These are phyloP conservation scores for Xyrauchen texanus DNA, from an alignment of 2,113 vertebrate genomes.

Conservation along the genomic window DNA sequence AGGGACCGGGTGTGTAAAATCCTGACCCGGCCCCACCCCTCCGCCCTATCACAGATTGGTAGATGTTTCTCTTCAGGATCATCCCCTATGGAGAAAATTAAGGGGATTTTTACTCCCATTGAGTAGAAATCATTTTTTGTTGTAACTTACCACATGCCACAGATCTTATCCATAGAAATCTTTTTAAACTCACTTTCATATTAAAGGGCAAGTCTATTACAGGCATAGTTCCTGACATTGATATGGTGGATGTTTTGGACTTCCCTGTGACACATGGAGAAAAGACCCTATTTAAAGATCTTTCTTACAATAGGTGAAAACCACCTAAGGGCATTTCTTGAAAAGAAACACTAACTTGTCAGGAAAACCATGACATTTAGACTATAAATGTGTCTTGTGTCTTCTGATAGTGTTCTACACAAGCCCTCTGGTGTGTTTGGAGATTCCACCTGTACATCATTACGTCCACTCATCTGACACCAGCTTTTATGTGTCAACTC, in stretches of 20 bases:
- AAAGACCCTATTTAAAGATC: slow-evolving; percentile 13
- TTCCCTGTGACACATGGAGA: neutral
- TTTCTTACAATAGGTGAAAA: neutral
- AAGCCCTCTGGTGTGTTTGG: slow-evolving; percentile 32
- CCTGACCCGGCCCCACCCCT: no score
- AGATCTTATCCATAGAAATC: no score
- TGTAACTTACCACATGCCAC: no score
- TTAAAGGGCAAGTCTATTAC: neutral
- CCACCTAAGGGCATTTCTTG: neutral
- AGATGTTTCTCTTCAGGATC: no score
- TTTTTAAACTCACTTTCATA: no score
- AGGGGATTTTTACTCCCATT: no score
- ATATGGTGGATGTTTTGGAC: neutral
- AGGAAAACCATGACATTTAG: neutral
- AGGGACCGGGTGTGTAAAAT: no score
- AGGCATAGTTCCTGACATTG: neutral
- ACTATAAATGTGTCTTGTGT: neutral
- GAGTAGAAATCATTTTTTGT: no score
- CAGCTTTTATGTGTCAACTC: slow-evolving; percentile 1
- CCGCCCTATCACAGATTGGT: no score
- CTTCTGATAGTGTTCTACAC: neutral
- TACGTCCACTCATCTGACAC: neutral
- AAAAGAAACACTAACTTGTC: neutral
- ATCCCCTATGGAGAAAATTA: no score
- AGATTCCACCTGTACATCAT: neutral